Base-by-base conservation (phyloP, 2,113 vertebrate genomes). In the Taxidea taxus region DNA sequence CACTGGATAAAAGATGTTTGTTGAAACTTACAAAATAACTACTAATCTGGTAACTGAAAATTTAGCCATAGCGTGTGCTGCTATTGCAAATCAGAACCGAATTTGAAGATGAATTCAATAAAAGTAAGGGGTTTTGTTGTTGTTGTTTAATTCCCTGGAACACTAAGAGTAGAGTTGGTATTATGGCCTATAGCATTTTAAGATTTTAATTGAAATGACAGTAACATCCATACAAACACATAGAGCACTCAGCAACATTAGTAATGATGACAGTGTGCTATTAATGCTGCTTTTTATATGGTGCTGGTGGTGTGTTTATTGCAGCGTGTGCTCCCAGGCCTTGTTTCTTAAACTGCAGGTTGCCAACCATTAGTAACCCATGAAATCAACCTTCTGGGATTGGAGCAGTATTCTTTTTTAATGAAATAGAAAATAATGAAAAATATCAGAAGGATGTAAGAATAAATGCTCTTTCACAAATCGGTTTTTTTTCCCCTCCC, bases 191-290 rank as follows among this genome's bases (percentile, higher is more conserved):
- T 70, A 75, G 68, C 90, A 88, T 66, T 70, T 87, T 74, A 80
- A 87, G 82, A 87, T 92, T 96, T 97, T 97, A 93, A 97, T 78
- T 95, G 95, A 92, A 97, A 91, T 83, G 92, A 95, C 94, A 96
- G 90, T 86, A 86, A 92, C 82, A 47, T 39, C 94, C 66, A 92
- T 4, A 70, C 29, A 47, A 25, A 95, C 60, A 75, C 85, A 66
- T 0, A 90, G 47, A 90, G 70, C 49, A 58, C 89, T 96, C 92
- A 31, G 37, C 87, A 92, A 5, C n/a, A 11, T 31, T 37, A 70
- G 47, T 64, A n/a, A 83, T 54, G 81, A 82, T 13, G 47, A 44
- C 60, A 72, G 10, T 49, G 51, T 51, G 96, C 78, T 94, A 31
- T 44, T 58, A 23, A 74, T 86, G 77, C 49, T 87, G 42, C 60